A percentile compares a stretch with the other conserved stretches of the same genome.
phyloP scores from a whole-genome alignment of 2,113 vertebrate species.

The Trachemys scripta region DNA sequence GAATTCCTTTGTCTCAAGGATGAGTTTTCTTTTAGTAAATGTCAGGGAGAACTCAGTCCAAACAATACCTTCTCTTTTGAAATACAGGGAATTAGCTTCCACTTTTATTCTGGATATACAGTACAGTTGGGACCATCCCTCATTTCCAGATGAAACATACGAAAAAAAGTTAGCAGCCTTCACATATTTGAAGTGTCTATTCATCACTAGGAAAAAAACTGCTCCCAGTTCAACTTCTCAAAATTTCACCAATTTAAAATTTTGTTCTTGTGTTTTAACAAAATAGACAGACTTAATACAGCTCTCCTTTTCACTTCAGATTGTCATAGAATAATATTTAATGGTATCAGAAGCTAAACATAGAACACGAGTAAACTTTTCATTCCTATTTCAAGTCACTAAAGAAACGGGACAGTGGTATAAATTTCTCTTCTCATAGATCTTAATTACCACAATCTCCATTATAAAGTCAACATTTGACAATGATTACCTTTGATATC shows the following conservation, averaged over 20 bases:
- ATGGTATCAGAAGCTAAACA: not conserved
- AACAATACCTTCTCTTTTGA: not conserved
- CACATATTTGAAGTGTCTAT: not conserved
- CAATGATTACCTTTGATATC: not conserved
- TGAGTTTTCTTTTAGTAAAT: not conserved
- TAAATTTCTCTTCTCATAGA: not conserved
- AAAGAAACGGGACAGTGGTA: not conserved
- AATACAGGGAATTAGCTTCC: not conserved
- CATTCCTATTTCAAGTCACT: not conserved
- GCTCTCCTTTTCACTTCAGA: not conserved
- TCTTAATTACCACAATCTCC: not conserved
- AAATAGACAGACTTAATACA: not conserved
- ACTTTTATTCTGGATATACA: not conserved
- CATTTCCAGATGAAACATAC: not conserved
- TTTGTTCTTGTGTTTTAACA: not conserved
- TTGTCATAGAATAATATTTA: not conserved
- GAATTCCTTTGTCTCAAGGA: not conserved
- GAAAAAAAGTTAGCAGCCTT: not conserved
- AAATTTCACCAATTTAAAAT: not conserved
- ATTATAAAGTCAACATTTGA: not conserved
- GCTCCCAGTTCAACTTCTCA: not conserved
- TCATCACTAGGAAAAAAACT: not conserved
- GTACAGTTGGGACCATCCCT: not conserved
- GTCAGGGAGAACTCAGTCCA: not conserved
- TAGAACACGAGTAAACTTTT: not conserved